A percentile compares a stretch with the other conserved stretches of the same genome.
Conservation (phyloP, 2,113 vertebrate species). For the Forbesichthys agassizii region DNA sequence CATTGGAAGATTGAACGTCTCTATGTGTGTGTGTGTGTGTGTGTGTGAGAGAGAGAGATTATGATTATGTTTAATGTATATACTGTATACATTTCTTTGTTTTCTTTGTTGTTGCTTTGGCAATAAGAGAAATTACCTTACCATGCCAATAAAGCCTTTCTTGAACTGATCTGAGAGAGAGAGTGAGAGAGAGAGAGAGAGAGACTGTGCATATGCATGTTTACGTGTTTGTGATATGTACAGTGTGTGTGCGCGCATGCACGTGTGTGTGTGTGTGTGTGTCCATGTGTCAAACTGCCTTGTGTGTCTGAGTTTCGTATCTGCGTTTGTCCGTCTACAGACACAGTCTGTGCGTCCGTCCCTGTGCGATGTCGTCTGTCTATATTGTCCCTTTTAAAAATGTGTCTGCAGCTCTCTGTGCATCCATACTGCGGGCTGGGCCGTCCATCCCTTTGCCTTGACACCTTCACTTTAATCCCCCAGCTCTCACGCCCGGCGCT, state of each 20-base stretch:
- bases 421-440: constrained; percentile 70
- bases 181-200: too few species aligned
- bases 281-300: not conserved
- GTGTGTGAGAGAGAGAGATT: not conserved
- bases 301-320: constrained; percentile 37
- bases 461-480: constrained; percentile 89
- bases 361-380: constrained; percentile 42
- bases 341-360: constrained; percentile 25
- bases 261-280: not conserved
- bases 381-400: constrained; percentile 59
- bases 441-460: constrained; percentile 88
- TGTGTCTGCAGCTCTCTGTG: constrained; percentile 60
- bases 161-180: too few species aligned
- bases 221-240: not conserved
- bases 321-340: too few species aligned
- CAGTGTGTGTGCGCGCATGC: not conserved
- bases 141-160: too few species aligned
- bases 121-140: too few species aligned
- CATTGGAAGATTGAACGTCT: not conserved
- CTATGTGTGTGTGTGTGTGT: constrained; percentile 17
- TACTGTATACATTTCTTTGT: too few species aligned
- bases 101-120: too few species aligned
- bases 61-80: too few species aligned
- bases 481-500: constrained; percentile 89
- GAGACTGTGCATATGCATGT: not conserved